phyloP scores from a whole-genome alignment of 1,140 invertebrate genomes.

The Cherax quadricarinatus region DNA sequence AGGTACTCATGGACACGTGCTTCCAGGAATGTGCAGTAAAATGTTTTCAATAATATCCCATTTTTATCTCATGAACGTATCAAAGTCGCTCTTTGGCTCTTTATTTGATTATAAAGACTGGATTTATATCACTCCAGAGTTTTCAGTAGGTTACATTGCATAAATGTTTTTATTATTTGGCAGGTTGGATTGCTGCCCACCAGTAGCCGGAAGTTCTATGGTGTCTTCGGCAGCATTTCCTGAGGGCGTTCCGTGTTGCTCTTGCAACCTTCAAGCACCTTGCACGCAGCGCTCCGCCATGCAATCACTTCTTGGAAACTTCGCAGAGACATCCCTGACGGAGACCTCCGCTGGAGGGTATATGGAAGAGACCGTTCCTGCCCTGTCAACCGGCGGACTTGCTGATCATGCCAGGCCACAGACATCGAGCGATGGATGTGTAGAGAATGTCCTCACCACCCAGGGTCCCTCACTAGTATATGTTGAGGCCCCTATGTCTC shows the following conservation, averaged over 20 bases:
- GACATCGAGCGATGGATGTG: neutral
- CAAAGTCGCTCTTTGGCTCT: too few relatives aligned
- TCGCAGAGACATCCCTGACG: conserved; percentile 18
- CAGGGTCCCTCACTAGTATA: neutral
- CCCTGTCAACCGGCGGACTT: neutral
- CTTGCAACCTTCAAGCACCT: conserved; percentile 21
- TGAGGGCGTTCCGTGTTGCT: conserved; percentile 27
- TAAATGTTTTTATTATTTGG: neutral
- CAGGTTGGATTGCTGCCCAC: conserved; percentile 51
- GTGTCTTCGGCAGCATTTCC: conserved; percentile 9
- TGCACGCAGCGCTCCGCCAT: neutral
- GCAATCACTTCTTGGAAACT: neutral
- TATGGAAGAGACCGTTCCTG: neutral
- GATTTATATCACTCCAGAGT: too few relatives aligned
- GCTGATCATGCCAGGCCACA: neutral
- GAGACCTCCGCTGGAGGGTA: conserved; percentile 2
- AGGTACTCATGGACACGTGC: neutral
- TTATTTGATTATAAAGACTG: too few relatives aligned
- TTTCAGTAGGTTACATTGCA: neutral
- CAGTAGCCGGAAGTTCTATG: neutral
- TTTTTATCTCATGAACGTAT: neutral
- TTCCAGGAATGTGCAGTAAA: neutral
- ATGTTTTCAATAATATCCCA: neutral
- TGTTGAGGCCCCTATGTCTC: neutral
- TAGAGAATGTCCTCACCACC: neutral